Percentiles rank a stretch among this genome's conserved stretches.
Conservation (phyloP, 2,888 invertebrate species). For the Piscicola geometra region DNA sequence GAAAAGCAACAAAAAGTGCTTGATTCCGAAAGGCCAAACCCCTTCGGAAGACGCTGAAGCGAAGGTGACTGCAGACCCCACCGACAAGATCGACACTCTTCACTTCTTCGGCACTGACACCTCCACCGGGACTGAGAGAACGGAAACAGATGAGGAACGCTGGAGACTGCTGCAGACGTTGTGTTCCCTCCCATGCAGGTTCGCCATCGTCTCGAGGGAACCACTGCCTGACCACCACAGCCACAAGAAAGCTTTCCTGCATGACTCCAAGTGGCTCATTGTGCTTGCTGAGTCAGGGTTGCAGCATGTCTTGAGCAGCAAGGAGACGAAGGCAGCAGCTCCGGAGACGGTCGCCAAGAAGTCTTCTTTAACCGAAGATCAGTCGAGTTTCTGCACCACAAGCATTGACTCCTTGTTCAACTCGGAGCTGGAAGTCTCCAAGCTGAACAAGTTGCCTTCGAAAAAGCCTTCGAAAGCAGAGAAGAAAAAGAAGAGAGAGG, state of each 20-base stretch:
- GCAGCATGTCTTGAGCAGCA: not conserved
- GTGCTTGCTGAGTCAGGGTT: not conserved
- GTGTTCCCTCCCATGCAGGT: not conserved
- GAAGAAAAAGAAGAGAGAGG: not conserved
- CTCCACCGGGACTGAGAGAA: not conserved
- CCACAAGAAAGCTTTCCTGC: not conserved
- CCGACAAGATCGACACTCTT: not conserved
- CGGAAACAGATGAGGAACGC: not conserved
- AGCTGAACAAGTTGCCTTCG: not conserved
- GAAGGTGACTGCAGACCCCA: not conserved
- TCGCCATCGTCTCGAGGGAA: not conserved
- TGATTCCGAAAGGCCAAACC: not conserved
- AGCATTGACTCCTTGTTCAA: not conserved
- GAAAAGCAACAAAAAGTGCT: not conserved
- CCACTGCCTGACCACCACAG: not conserved
- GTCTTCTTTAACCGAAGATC: not conserved
- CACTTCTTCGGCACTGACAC: not conserved
- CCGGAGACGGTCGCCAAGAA: not conserved
- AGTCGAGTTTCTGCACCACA: not conserved
- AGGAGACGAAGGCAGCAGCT: not conserved
- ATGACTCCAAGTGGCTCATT: not conserved
- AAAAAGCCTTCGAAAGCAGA: not conserved
- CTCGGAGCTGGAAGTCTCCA: not conserved
- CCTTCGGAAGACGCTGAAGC: not conserved
- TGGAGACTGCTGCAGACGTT: not conserved